Evolutionary conservation across 2,113 vertebrate genomes (phyloP).

Genomic region (Fukomys damarensis): DNA sequence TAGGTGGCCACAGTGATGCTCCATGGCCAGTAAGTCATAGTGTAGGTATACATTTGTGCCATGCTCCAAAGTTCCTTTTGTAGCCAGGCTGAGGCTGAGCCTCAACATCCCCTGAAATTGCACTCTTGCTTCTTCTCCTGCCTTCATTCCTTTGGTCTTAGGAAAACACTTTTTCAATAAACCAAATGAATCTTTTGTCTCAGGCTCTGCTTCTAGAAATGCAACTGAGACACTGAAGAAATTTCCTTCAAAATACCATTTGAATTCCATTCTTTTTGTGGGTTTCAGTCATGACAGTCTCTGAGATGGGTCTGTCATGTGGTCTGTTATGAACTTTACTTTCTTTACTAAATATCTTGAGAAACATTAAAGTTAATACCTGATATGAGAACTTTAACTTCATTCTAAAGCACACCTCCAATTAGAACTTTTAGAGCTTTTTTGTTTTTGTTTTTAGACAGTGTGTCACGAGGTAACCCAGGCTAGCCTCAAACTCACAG

Average conservation of each 20-base stretch:
- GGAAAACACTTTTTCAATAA: neutral
- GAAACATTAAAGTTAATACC: constrained; percentile 6
- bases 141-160: neutral
- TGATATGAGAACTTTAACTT: neutral
- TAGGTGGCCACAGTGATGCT: neutral
- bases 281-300: neutral
- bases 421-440: neutral
- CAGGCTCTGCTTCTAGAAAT: neutral
- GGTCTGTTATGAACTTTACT: neutral
- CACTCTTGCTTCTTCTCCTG: neutral
- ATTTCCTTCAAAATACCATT: constrained; percentile 30
- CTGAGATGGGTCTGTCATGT: neutral
- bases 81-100: neutral
- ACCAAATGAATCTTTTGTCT: neutral
- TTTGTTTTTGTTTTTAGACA: neutral
- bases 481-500: neutral
- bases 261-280: constrained; percentile 46
- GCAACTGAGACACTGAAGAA: neutral
- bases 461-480: neutral
- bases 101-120: neutral
- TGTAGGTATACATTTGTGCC: neutral
- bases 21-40: neutral
- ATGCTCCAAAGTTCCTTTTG: neutral
- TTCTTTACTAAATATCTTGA: neutral
- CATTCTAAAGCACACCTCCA: neutral